Evolutionary conservation across 2,888 invertebrate genomes (phyloP).

Genomic region (Ferdinandea cuprea): DNA sequence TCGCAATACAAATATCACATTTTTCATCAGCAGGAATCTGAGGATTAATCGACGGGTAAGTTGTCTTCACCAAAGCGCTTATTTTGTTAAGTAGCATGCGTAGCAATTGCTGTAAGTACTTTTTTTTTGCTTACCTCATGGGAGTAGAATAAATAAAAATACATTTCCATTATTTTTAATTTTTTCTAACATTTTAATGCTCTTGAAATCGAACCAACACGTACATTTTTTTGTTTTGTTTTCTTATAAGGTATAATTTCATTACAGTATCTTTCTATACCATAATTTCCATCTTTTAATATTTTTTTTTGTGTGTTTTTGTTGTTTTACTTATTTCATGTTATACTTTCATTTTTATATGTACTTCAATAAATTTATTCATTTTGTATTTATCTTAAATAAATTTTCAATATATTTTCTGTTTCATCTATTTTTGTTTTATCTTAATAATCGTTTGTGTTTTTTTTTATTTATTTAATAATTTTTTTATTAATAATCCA

Average conservation of each 20-base stretch:
- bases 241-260: conserved; percentile 76
- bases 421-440: conserved; percentile 63
- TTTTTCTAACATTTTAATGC: conserved; percentile 79
- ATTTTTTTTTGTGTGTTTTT: too few relatives aligned
- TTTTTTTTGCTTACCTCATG: neutral
- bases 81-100: too few relatives aligned
- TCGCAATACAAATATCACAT: too few relatives aligned
- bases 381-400: conserved; percentile 71
- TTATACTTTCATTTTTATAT: conserved; percentile 72
- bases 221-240: conserved; percentile 77
- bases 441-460: conserved; percentile 68
- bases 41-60: too few relatives aligned
- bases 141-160: conserved; percentile 34
- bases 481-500: conserved; percentile 63
- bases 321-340: conserved; percentile 59
- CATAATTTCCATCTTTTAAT: conserved; percentile 75
- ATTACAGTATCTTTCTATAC: conserved; percentile 76
- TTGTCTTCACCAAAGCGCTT: too few relatives aligned
- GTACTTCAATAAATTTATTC: conserved; percentile 72
- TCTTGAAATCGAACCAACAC: conserved; percentile 79
- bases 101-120: too few relatives aligned
- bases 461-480: conserved; percentile 51
- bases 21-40: too few relatives aligned
- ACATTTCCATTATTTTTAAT: conserved; percentile 52
- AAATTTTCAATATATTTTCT: conserved; percentile 71